A percentile compares a stretch with the other conserved stretches of the same genome.
These are phyloP conservation scores for Euzetes globulus DNA, from an alignment of 2,888 invertebrate species.

Conservation along the genomic window DNA sequence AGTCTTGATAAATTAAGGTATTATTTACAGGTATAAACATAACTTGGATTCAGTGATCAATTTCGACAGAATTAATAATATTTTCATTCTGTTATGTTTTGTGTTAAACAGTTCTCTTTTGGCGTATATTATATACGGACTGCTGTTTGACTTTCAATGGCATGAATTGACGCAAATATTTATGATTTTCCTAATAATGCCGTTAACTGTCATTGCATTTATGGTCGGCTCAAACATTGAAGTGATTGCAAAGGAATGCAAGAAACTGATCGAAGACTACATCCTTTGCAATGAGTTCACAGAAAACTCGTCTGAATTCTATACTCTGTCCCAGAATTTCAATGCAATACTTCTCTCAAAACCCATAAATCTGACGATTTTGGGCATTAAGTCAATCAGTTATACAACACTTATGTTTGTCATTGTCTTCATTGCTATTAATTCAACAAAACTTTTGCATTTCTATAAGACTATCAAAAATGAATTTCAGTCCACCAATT, in stretches of 20 bases:
- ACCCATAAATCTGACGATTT: neutral
- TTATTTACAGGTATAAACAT: neutral
- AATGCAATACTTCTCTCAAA: neutral
- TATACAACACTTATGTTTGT: constrained; percentile 2
- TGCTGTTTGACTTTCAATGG: neutral
- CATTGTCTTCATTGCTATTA: neutral
- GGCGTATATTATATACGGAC: neutral
- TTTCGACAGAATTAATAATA: neutral
- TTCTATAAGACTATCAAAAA: neutral
- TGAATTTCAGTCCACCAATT: neutral
- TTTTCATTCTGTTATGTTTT: neutral
- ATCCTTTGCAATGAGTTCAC: neutral
- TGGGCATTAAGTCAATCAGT: neutral
- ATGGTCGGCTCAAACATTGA: neutral
- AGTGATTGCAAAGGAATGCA: neutral
- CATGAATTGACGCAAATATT: neutral
- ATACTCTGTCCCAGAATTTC: neutral
- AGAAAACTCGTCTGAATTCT: neutral
- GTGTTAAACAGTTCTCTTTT: neutral
- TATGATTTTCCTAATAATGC: neutral
- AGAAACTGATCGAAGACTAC: constrained; percentile 3
- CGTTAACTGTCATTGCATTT: neutral
- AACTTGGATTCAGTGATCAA: neutral
- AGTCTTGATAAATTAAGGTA: neutral
- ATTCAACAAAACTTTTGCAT: neutral